These are phyloP conservation scores for Zygothrica quintamaculata DNA, from an alignment of 2,888 invertebrate species.

Conservation along the genomic window DNA sequence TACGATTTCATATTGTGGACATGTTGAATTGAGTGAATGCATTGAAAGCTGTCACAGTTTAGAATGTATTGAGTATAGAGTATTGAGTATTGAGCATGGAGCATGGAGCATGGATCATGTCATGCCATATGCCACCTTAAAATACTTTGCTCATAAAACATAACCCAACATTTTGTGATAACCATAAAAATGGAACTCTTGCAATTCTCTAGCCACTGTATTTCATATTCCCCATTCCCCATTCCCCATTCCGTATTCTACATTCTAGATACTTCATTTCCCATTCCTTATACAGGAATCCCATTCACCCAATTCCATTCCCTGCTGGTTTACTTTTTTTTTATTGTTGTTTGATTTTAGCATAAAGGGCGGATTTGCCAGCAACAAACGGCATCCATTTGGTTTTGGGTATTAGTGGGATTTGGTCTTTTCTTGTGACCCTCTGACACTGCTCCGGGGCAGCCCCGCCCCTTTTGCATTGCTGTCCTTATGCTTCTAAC, in stretches of 20 bases:
- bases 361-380: slow-evolving; percentile 73
- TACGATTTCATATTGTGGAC: not conserved
- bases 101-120: too few species aligned
- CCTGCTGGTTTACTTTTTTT: slow-evolving; percentile 59
- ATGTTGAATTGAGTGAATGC: too few species aligned
- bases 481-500: not conserved
- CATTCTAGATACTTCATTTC: slow-evolving; percentile 13
- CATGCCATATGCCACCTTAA: not conserved
- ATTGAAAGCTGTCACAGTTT: not conserved
- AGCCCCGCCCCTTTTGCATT: not conserved
- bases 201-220: slow-evolving; percentile 1
- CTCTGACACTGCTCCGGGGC: not conserved
- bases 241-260: slow-evolving; percentile 12
- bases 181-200: slow-evolving; percentile 59
- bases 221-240: not conserved
- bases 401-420: slow-evolving; percentile 70
- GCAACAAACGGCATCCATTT: slow-evolving; percentile 72
- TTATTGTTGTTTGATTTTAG: slow-evolving; percentile 77
- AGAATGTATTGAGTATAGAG: not conserved
- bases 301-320: slow-evolving; percentile 52
- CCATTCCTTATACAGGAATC: slow-evolving; percentile 2
- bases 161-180: slow-evolving; percentile 62
- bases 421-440: slow-evolving; percentile 43
- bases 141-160: slow-evolving; percentile 53
- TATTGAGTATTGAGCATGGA: too few species aligned